phyloP scores from a whole-genome alignment of 2,797 vertebrate species.

The Acridotheres tristis region DNA sequence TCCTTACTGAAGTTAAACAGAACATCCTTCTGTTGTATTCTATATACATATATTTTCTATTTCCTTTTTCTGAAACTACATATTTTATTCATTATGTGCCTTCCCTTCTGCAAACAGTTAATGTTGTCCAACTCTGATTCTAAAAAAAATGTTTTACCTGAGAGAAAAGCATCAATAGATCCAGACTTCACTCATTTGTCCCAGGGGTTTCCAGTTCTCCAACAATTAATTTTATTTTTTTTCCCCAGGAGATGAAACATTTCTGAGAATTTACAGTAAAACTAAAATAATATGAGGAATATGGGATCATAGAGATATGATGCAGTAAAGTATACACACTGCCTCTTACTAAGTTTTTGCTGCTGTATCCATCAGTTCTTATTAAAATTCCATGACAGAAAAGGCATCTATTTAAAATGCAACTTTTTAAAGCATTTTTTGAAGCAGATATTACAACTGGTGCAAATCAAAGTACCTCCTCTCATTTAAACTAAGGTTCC shows the following conservation, averaged over 20 bases:
- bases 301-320: not conserved
- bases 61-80: not conserved
- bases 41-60: not conserved
- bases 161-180: not conserved
- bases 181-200: not conserved
- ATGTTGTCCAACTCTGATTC: not conserved
- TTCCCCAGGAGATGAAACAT: not conserved
- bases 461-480: not conserved
- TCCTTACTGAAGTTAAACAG: not conserved
- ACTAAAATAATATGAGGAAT: not conserved
- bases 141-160: not conserved
- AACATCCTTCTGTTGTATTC: not conserved
- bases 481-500: not conserved
- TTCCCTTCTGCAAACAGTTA: not conserved
- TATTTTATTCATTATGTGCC: not conserved
- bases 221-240: not conserved
- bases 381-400: not conserved
- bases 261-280: not conserved
- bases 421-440: not conserved
- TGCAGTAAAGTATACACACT: not conserved
- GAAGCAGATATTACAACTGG: not conserved
- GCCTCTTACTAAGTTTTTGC: not conserved
- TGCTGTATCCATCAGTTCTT: not conserved
- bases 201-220: not conserved
- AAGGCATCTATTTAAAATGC: not conserved